Evolutionary conservation across 2,797 vertebrate species (phyloP), one percentile per base, ranked within the genome.

Genomic region (Microctenopoma stevenorrisi): DNA sequence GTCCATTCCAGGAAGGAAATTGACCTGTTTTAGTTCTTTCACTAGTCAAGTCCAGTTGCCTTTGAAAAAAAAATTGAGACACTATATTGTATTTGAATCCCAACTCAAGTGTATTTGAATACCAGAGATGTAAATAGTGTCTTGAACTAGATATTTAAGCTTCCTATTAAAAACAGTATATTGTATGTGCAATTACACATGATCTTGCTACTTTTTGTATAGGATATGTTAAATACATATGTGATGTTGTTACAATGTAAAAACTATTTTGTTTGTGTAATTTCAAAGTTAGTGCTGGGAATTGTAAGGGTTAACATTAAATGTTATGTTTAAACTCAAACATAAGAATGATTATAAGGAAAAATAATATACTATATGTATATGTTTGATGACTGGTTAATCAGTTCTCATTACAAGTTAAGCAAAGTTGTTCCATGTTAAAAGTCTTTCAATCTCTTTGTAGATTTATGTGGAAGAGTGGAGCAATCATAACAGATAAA

Each of bases 401-500:
- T 28, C 2, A 37, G 26, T n/a, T 43, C 7, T 3, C 35, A 43
- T 46, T 18, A 64, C 28, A 49, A 48, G 42, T 63, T 26, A 64
- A 66, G 28, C 51, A 70, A 26, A 5, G 30, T 6, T 60, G 22
- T 28, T 15, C 37, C 26, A 28, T 22, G 0, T 14, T 62, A 18
- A 40, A 71, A 78, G 67, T 63, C 46, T 62, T 10, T 22, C 38
- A 44, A 75, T 73, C 53, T 50, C 47, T 58, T 69, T 76, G 62
- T 75, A 49, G 50, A 60, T 83, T 73, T 33, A 61, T 72, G 49
- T 46, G 50, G 57, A 71, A 48, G 38, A 48, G 26, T 50, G 37
- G 53, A 78, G 58, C 43, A 74, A 40, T 71, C 63, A 11, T 35
- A 54, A 51, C 73, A 72, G 74, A 73, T 69, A 78, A 81, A 72